Conservation (phyloP, 1,140 invertebrate species). For the Cecropterus lyciades region DNA sequence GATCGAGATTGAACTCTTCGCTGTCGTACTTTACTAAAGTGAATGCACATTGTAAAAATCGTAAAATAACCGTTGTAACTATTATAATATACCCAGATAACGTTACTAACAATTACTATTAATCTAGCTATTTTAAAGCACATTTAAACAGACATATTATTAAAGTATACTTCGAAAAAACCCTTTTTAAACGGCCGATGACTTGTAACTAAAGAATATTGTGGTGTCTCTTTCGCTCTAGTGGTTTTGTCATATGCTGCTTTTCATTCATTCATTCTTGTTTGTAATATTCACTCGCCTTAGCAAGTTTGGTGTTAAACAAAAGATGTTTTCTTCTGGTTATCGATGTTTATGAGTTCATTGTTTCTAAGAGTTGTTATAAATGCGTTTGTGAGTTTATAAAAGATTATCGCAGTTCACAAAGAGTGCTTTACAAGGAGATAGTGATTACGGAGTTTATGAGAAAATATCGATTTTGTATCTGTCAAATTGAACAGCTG, state of each 20-base stretch:
- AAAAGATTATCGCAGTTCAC: not conserved
- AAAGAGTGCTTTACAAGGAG: not conserved
- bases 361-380: constrained; percentile 1
- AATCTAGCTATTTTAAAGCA: not conserved
- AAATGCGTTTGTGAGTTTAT: constrained; percentile 3
- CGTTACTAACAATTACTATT: not conserved
- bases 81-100: not conserved
- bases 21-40: constrained; percentile 5
- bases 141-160: not conserved
- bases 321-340: not conserved
- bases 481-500: constrained; percentile 62
- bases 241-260: not conserved
- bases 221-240: not conserved
- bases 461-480: constrained; percentile 28
- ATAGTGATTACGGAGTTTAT: no score
- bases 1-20: constrained; percentile 48
- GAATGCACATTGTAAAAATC: not conserved
- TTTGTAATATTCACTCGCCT: not conserved
- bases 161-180: not conserved
- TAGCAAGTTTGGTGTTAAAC: constrained; percentile 1
- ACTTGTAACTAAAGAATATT: not conserved
- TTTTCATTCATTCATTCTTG: constrained; percentile 3
- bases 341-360: constrained; percentile 6
- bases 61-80: not conserved
- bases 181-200: not conserved